A percentile compares a stretch with the other conserved stretches of the same genome.
phyloP scores from a whole-genome alignment of 2,888 invertebrate genomes.

The Drosophila borealis region DNA sequence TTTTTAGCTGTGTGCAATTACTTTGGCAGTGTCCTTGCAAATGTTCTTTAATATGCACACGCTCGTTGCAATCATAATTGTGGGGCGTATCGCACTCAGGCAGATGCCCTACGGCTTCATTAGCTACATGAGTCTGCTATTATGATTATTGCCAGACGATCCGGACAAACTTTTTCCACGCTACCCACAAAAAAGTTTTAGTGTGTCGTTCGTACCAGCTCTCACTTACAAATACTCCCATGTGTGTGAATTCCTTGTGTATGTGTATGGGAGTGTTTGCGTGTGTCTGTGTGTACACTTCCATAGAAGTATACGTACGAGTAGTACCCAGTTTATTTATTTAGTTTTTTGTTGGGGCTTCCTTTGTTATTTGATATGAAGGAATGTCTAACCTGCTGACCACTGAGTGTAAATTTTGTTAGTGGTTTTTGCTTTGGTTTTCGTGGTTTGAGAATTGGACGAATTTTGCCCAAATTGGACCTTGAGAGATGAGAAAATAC shows the following conservation, averaged over 20 bases:
- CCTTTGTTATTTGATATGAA: constrained; percentile 39
- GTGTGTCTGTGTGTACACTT: constrained; percentile 18
- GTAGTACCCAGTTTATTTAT: constrained; percentile 9
- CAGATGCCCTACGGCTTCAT: constrained; percentile 49
- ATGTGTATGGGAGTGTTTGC: neutral
- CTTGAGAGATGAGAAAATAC: neutral
- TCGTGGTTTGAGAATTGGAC: constrained; percentile 8
- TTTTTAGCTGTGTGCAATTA: constrained; percentile 29
- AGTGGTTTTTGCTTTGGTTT: constrained; percentile 6
- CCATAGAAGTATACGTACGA: constrained; percentile 4
- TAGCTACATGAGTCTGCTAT: constrained; percentile 52
- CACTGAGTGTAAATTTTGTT: constrained; percentile 13
- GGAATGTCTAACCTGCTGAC: constrained; percentile 14
- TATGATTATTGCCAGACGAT: constrained; percentile 58
- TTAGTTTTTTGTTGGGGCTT: neutral
- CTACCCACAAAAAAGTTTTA: constrained; percentile 33
- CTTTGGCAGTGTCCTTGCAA: constrained; percentile 6
- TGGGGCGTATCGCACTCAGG: constrained; percentile 6
- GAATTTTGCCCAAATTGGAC: neutral
- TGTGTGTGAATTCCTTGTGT: neutral
- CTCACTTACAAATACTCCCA: neutral
- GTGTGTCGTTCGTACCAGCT: constrained; percentile 18
- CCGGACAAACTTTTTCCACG: constrained; percentile 47
- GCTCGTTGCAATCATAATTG: constrained; percentile 27
- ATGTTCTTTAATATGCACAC: neutral